A percentile compares a stretch with the other conserved stretches of the same genome.
phyloP scores from a whole-genome alignment of 2,113 vertebrate species.

The Dinomys branickii region DNA sequence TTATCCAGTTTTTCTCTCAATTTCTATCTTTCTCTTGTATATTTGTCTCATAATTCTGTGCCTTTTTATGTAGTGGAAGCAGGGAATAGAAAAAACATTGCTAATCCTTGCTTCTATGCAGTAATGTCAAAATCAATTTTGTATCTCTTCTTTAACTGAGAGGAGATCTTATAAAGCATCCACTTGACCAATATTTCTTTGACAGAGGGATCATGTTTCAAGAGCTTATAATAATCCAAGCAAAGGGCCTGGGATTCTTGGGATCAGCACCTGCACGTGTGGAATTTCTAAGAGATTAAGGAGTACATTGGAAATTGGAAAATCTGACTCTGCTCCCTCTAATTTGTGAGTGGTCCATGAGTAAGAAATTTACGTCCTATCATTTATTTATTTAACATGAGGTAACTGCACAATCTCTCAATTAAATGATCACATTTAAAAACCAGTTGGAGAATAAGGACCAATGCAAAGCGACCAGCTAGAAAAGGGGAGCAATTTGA shows the following conservation, averaged over 20 bases:
- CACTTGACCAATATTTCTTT: not conserved
- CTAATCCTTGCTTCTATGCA: not conserved
- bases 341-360: no score
- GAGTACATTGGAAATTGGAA: not conserved
- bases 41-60: not conserved
- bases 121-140: not conserved
- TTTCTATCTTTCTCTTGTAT: not conserved
- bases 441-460: not conserved
- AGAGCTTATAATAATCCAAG: not conserved
- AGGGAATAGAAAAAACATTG: not conserved
- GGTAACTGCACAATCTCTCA: not conserved
- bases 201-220: not conserved
- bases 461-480: not conserved
- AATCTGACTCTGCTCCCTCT: not conserved
- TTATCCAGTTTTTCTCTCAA: not conserved
- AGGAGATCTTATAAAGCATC: not conserved
- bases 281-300: not conserved
- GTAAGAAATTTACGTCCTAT: not conserved
- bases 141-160: not conserved
- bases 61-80: not conserved
- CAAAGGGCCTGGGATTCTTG: not conserved
- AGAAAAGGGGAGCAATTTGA: not conserved
- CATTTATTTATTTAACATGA: not conserved
- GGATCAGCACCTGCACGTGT: not conserved
- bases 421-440: not conserved